Percentiles rank a stretch among this genome's conserved stretches.
phyloP scores from a whole-genome alignment of 2,888 invertebrate genomes.

The Acronicta leporina region DNA sequence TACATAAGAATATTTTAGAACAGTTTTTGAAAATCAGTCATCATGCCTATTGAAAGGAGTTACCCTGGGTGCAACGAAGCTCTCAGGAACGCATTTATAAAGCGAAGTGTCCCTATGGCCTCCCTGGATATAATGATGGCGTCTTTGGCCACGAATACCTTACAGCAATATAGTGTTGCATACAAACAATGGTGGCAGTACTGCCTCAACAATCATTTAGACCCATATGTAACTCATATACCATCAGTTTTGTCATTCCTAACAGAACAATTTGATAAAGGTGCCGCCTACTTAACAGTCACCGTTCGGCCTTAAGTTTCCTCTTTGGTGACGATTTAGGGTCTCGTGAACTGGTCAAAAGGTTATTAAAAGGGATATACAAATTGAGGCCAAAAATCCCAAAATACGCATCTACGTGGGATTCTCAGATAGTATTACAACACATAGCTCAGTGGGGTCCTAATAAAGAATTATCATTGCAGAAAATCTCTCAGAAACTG shows the following conservation, averaged over 20 bases:
- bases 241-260: constrained; percentile 4
- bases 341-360: neutral
- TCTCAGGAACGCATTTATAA: constrained; percentile 16
- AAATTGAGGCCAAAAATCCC: constrained; percentile 5
- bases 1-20: no score
- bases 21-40: no score
- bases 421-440: constrained; percentile 18
- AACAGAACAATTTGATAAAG: constrained; percentile 1
- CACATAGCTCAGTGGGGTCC: constrained; percentile 8
- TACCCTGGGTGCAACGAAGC: constrained; percentile 19
- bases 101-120: neutral
- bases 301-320: constrained; percentile 6
- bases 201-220: neutral
- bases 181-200: constrained; percentile 13
- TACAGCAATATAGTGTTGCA: constrained; percentile 7
- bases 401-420: constrained; percentile 10
- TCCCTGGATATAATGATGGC: constrained; percentile 13
- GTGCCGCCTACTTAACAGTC: constrained; percentile 7
- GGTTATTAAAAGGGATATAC: constrained; percentile 5
- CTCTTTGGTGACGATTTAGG: constrained; percentile 1
- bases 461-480: constrained; percentile 15
- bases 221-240: neutral
- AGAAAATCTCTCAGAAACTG: constrained; percentile 21
- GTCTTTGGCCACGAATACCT: constrained; percentile 7
- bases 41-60: neutral